Percentiles rank a stretch among this genome's conserved stretches.
Conservation (phyloP, 2,888 invertebrate genomes). For the Limnephilus lunatus region DNA sequence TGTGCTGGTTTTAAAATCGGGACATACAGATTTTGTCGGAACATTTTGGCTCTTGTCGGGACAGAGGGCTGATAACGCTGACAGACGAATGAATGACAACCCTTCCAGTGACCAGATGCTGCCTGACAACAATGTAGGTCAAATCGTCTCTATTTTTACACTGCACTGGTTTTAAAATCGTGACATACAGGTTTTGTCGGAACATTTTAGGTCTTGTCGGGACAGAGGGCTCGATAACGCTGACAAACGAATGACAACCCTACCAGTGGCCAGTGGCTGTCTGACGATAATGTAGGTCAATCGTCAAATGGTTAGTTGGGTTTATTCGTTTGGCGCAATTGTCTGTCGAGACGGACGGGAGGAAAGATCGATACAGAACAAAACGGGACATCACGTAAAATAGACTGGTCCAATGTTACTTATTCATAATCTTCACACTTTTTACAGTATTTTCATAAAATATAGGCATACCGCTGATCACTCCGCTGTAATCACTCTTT, state of each 20-base stretch:
- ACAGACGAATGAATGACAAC: no score
- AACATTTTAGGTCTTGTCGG: no score
- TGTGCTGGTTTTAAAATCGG: no score
- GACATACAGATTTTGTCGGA: no score
- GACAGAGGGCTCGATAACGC: no score
- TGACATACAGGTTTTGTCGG: no score
- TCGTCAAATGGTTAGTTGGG: background rate
- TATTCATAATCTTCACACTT: background rate
- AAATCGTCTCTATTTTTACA: background rate
- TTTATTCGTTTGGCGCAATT: background rate
- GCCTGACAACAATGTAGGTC: background rate
- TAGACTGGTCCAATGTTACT: conserved; percentile 34
- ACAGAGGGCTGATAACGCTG: no score
- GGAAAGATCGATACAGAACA: conserved; percentile 28
- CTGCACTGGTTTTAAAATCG: no score
- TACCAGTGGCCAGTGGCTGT: background rate
- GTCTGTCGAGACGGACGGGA: background rate
- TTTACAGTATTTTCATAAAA: background rate
- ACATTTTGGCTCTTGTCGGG: no score
- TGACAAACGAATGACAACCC: no score
- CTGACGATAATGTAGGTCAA: conserved; percentile 14
- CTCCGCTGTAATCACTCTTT: background rate
- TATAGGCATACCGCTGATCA: background rate
- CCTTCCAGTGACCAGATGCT: background rate
- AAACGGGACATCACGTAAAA: background rate